Evolutionary conservation across 1,140 invertebrate species (phyloP).

Genomic region (Ips nitidus): DNA sequence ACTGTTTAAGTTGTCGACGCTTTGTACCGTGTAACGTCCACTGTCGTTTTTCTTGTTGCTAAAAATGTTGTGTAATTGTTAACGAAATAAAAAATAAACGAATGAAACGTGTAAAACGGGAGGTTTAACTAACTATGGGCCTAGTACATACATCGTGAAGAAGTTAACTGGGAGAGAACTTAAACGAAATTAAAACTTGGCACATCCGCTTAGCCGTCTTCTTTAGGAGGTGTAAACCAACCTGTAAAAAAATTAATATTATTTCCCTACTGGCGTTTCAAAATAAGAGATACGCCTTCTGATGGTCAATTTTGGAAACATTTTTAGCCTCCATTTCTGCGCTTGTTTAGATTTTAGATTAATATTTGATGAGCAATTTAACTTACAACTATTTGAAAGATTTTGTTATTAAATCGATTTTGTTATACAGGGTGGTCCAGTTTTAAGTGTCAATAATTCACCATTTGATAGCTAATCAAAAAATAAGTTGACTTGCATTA

Average conservation of each 20-base stretch:
- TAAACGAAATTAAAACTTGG: background rate
- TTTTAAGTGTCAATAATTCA: too few relatives aligned
- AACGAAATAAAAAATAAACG: background rate
- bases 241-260: conserved; percentile 57
- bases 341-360: too few relatives aligned
- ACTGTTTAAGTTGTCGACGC: too few relatives aligned
- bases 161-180: background rate
- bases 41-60: background rate
- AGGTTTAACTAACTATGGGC: background rate
- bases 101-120: background rate
- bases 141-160: background rate
- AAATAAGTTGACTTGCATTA: too few relatives aligned
- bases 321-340: background rate
- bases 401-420: too few relatives aligned
- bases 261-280: background rate
- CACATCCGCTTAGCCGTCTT: conserved; percentile 74
- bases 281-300: background rate
- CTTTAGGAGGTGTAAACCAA: conserved; percentile 85
- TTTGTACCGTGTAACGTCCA: background rate
- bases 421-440: too few relatives aligned
- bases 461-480: too few relatives aligned
- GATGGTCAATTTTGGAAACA: background rate
- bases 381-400: too few relatives aligned
- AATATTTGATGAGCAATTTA: too few relatives aligned
- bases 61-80: background rate